Evolutionary conservation across 2,113 vertebrate genomes (phyloP).

Genomic region (Scomber colias): DNA sequence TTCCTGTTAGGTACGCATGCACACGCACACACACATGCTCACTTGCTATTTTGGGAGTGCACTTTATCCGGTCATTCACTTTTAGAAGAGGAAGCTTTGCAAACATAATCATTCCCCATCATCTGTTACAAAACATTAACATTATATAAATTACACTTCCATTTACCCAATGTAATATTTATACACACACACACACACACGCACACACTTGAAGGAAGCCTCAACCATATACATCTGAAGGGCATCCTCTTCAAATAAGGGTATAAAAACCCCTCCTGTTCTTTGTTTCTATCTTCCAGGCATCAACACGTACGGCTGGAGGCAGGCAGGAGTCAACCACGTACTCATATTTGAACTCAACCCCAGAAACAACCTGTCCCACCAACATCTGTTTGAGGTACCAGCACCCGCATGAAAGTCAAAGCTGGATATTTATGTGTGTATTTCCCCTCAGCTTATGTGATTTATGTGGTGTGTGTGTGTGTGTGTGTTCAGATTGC

Average conservation of each 20-base stretch:
- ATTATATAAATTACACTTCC: not conserved
- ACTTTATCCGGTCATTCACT: not conserved
- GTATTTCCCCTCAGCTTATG: not conserved
- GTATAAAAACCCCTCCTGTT: not conserved
- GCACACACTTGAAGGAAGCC: not conserved
- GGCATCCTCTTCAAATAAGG: too few species aligned
- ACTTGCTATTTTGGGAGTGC: not conserved
- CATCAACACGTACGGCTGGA: conserved; percentile 99
- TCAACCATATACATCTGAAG: too few species aligned
- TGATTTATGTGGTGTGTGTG: not conserved
- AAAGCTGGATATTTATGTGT: not conserved
- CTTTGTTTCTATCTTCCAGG: conserved; percentile 63
- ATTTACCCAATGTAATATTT: too few species aligned
- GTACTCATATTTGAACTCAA: conserved; percentile 99
- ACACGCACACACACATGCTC: not conserved
- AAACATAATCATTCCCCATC: too few species aligned
- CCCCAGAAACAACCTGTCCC: conserved; percentile 97
- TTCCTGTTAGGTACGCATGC: conserved; percentile 90
- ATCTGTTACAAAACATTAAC: not conserved
- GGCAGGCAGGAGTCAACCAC: conserved; percentile 98
- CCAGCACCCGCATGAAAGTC: conserved; percentile 16
- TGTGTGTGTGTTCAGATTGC: conserved; percentile 77
- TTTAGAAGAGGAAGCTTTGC: not conserved
- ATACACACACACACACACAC: not conserved
- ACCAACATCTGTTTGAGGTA: conserved; percentile 99